Conservation (phyloP, 2,888 invertebrate species). For the Thyatira batis region DNA sequence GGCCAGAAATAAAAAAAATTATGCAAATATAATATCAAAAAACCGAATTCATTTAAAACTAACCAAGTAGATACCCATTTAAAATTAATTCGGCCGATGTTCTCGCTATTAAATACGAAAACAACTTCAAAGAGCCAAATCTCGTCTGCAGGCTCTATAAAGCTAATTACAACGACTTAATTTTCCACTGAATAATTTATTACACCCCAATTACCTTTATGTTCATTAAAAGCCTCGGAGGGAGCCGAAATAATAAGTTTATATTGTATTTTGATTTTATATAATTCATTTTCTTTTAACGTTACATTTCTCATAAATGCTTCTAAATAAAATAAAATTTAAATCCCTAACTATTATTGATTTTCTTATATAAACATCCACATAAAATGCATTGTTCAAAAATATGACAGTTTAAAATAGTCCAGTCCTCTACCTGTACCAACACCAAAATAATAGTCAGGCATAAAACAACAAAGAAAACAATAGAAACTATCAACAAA, state of each 20-base stretch:
- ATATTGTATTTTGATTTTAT: neutral
- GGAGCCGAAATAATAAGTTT: neutral
- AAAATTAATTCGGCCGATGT: neutral
- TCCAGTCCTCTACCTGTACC: neutral
- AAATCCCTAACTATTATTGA: no score
- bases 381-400: no score
- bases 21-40: neutral
- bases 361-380: no score
- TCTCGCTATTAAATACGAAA: neutral
- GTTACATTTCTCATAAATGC: neutral
- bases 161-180: constrained; percentile 1
- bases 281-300: neutral
- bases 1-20: no score
- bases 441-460: neutral
- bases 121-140: neutral
- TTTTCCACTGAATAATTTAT: constrained; percentile 2
- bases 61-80: neutral
- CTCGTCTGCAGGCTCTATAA: neutral
- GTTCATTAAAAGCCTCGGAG: neutral
- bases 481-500: neutral
- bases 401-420: no score
- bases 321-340: no score
- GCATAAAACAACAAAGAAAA: neutral
- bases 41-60: neutral
- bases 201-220: neutral